phyloP scores from a whole-genome alignment of 2,888 invertebrate species.

The Chalcis sispes region DNA sequence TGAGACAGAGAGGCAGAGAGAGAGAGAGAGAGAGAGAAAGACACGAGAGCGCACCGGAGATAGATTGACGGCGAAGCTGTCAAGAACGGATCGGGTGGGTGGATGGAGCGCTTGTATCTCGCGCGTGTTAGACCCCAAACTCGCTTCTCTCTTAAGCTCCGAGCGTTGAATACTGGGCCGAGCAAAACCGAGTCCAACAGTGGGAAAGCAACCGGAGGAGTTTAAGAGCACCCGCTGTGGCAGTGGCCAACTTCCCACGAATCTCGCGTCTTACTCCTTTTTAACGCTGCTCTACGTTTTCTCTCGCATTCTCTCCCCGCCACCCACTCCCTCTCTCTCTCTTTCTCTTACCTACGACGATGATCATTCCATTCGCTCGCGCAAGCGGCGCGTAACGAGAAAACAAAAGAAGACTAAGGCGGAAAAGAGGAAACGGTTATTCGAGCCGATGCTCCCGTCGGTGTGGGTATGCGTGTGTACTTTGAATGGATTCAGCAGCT shows the following conservation, averaged over 20 bases:
- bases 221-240: no score
- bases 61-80: background rate
- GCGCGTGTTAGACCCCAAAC: constrained; percentile 26
- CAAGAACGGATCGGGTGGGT: constrained; percentile 5
- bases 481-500: no score
- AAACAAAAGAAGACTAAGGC: constrained; percentile 13
- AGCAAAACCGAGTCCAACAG: no score
- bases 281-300: background rate
- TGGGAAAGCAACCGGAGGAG: background rate
- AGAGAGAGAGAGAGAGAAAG: no score
- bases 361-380: background rate
- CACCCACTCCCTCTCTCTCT: background rate
- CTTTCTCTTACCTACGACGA: background rate
- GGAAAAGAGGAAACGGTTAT: constrained; percentile 13
- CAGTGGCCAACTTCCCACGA: constrained; percentile 13
- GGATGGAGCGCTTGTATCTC: background rate
- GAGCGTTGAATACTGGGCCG: background rate
- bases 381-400: background rate
- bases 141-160: background rate
- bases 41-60: background rate
- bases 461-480: no score
- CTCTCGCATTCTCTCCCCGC: background rate
- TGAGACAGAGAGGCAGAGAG: constrained; percentile 15
- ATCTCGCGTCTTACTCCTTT: background rate
- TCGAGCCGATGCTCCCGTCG: no score